phyloP scores from a whole-genome alignment of 2,113 vertebrate species.

The Heterotis niloticus region DNA sequence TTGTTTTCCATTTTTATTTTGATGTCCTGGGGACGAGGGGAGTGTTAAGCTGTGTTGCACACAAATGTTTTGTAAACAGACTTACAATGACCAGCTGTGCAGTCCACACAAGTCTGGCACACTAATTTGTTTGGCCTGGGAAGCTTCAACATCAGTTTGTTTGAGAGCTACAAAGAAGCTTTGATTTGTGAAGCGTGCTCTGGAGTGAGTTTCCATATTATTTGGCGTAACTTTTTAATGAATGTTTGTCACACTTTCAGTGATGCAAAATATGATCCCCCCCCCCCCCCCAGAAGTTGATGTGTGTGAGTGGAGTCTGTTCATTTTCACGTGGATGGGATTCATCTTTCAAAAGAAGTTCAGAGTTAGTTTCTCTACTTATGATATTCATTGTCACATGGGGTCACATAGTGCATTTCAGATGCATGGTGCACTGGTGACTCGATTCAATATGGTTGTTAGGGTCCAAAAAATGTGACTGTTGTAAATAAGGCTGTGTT shows the following conservation, averaged over 20 bases:
- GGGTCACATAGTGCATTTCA: neutral
- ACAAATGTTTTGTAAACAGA: conserved; percentile 42
- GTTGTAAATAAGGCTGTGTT: too few species aligned
- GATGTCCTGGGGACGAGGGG: conserved; percentile 20
- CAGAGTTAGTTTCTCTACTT: too few species aligned
- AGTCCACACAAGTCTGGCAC: neutral
- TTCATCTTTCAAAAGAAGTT: too few species aligned
- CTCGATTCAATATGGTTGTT: too few species aligned
- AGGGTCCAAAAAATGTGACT: too few species aligned
- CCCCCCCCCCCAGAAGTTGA: neutral
- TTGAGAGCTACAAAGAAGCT: conserved; percentile 1
- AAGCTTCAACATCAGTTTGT: conserved; percentile 24
- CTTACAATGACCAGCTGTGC: conserved; percentile 41
- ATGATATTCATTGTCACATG: neutral
- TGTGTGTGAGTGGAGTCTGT: neutral
- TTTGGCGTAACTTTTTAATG: neutral
- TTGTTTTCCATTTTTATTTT: conserved; percentile 33
- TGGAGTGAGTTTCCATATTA: neutral
- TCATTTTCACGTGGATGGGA: neutral
- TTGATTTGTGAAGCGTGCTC: neutral
- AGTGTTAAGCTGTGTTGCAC: conserved; percentile 15
- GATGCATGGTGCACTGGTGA: too few species aligned
- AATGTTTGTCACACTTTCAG: neutral
- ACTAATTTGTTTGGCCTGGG: conserved; percentile 29
- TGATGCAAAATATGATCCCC: neutral